Conservation (phyloP, 2,113 vertebrate species). For the Kryptolebias marmoratus region DNA sequence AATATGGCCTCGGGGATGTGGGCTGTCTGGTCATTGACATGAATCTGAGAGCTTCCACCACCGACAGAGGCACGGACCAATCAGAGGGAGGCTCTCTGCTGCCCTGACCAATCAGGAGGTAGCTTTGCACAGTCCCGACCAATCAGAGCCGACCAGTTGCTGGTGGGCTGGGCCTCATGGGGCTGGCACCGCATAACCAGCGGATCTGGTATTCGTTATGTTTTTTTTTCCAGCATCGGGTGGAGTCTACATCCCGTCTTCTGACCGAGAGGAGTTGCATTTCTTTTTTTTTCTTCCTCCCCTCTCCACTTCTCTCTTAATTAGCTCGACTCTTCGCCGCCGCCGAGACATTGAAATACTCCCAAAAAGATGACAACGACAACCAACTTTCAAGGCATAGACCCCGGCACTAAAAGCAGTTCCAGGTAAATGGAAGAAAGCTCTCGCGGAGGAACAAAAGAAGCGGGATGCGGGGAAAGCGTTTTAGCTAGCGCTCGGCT, state of each 20-base stretch:
- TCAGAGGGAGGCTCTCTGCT: conserved; percentile 13
- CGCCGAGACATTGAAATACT: conserved; percentile 32
- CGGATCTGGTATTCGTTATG: conserved; percentile 48
- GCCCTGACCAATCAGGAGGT: conserved; percentile 69
- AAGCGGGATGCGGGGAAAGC: conserved; percentile 69
- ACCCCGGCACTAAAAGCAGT: conserved; percentile 92
- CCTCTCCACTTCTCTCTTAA: conserved; percentile 1
- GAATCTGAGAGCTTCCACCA: conserved; percentile 61
- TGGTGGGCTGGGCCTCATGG: conserved; percentile 67
- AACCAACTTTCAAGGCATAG: conserved; percentile 91
- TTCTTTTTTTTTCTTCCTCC: conserved; percentile 32
- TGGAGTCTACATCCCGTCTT: conserved; percentile 74
- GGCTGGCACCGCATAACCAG: conserved; percentile 69
- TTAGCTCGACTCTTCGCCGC: conserved; percentile 24
- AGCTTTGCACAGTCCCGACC: conserved; percentile 28
- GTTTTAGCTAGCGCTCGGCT: conserved; percentile 50
- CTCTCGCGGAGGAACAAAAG: conserved; percentile 79
- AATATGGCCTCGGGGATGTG: conserved; percentile 20
- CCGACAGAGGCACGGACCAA: conserved; percentile 64
- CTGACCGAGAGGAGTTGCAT: conserved; percentile 46
- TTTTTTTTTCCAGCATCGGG: conserved; percentile 75
- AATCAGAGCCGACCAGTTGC: conserved; percentile 62
- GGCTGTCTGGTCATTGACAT: conserved; percentile 31
- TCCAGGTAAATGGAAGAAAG: conserved; percentile 86
- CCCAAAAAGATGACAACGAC: conserved; percentile 90